These are phyloP conservation scores for Arremon aurantiirostris DNA, from an alignment of 2,797 vertebrate species.

Conservation along the genomic window DNA sequence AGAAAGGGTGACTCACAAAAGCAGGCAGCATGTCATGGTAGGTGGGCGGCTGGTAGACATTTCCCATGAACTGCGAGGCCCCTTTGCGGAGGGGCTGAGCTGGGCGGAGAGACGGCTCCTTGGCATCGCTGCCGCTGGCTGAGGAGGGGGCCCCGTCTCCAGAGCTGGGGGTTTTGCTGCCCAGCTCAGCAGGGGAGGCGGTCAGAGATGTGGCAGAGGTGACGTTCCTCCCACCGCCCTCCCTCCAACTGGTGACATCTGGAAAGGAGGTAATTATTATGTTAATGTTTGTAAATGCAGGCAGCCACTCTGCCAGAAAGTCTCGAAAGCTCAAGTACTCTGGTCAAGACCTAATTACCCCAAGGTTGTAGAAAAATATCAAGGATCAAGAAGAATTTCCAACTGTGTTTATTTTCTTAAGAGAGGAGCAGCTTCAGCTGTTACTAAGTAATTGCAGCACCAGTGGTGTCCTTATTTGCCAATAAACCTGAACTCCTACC, in stretches of 20 bases:
- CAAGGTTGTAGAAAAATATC: not conserved
- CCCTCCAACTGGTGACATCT: slow-evolving; percentile 99
- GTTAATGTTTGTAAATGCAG: not conserved
- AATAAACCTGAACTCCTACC: not conserved
- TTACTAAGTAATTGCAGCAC: not conserved
- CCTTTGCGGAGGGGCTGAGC: slow-evolving; percentile 88
- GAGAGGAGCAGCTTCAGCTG: not conserved
- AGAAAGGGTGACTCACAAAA: slow-evolving; percentile 84
- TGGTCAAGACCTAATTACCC: not conserved
- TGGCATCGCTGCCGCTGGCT: slow-evolving; percentile 73
- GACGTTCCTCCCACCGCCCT: slow-evolving; percentile 98
- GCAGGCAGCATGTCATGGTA: slow-evolving; percentile 99
- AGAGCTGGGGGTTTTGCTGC: slow-evolving; percentile 71
- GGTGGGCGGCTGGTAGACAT: slow-evolving; percentile 88
- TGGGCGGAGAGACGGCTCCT: slow-evolving; percentile 91
- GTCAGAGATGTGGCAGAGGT: slow-evolving; percentile 79
- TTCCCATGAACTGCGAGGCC: slow-evolving; percentile 89
- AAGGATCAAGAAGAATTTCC: not conserved
- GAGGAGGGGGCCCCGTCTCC: slow-evolving; percentile 79
- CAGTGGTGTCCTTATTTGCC: not conserved
- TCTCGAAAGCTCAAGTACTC: not conserved
- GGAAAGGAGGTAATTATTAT: not conserved
- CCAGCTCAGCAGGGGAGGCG: slow-evolving; percentile 79
- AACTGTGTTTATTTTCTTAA: not conserved
- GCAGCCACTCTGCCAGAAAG: not conserved